Conservation (phyloP, 2,797 vertebrate species). For the Perodicticus potto region DNA sequence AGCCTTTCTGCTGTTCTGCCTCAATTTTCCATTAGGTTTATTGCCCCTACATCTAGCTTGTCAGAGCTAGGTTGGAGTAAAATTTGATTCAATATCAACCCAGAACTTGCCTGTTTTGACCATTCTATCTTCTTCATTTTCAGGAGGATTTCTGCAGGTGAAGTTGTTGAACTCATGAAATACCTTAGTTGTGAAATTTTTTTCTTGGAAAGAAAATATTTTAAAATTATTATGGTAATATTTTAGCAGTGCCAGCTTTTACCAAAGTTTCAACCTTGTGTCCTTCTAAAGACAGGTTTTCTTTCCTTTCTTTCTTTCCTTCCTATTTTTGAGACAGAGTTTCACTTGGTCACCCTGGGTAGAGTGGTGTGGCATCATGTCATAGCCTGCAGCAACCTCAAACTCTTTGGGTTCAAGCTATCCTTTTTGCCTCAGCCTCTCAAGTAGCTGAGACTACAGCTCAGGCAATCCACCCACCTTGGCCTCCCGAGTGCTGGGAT, state of each 20-base stretch:
- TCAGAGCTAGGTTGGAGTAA: not conserved
- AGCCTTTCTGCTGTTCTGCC: not conserved
- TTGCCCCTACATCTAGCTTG: not conserved
- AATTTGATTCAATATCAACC: not conserved
- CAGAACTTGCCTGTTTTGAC: not conserved
- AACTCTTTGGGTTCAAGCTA: too few species aligned
- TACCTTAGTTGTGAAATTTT: not conserved
- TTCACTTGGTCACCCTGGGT: too few species aligned
- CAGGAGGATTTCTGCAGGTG: not conserved
- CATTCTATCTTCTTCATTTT: not conserved
- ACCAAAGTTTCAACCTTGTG: not conserved
- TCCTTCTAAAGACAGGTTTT: not conserved
- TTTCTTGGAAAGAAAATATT: slow-evolving; percentile 41
- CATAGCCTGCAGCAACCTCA: too few species aligned
- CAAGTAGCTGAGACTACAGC: too few species aligned
- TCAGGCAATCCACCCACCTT: too few species aligned
- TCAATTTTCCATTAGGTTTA: not conserved
- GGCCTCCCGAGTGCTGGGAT: too few species aligned
- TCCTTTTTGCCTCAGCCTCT: too few species aligned
- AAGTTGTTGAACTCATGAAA: not conserved
- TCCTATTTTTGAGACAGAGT: too few species aligned
- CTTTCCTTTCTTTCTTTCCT: too few species aligned
- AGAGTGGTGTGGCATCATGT: too few species aligned
- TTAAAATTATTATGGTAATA: not conserved
- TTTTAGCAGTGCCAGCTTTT: not conserved